Evolutionary conservation across 2,113 vertebrate genomes (phyloP).

Genomic region (Porphyrio hochstetteri): DNA sequence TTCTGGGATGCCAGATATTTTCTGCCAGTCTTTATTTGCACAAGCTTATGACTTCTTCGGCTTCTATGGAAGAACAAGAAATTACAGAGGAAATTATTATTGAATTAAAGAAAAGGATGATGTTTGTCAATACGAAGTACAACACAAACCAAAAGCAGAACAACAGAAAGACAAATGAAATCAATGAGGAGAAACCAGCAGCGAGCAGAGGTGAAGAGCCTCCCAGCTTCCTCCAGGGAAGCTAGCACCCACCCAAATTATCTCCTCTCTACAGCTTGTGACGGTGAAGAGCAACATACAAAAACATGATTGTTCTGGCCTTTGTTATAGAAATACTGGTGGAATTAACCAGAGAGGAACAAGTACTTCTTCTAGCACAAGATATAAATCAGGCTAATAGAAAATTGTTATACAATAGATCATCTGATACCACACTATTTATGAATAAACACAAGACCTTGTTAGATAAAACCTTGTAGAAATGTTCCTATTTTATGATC

Average conservation of each 20-base stretch:
- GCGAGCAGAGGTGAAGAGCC: neutral
- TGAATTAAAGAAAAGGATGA: neutral
- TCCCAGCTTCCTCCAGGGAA: neutral
- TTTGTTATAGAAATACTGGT: neutral
- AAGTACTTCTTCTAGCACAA: neutral
- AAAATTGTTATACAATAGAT: neutral
- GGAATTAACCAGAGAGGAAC: neutral
- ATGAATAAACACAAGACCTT: neutral
- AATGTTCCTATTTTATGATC: neutral
- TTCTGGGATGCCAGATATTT: neutral
- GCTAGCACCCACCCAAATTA: neutral
- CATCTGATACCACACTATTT: neutral
- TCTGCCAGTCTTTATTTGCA: neutral
- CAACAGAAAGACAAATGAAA: neutral
- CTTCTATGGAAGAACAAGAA: neutral
- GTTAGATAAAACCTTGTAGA: neutral
- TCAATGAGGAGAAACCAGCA: neutral
- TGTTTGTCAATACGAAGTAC: neutral
- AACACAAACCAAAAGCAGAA: neutral
- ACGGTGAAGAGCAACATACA: neutral
- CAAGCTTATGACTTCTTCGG: neutral
- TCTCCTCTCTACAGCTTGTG: neutral
- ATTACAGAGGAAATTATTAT: neutral
- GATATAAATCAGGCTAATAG: neutral
- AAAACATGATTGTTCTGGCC: fast-evolving